Evolutionary conservation across 2,888 invertebrate genomes (phyloP), one percentile per base, ranked within the genome.

Genomic region (Corythucha ciliata): DNA sequence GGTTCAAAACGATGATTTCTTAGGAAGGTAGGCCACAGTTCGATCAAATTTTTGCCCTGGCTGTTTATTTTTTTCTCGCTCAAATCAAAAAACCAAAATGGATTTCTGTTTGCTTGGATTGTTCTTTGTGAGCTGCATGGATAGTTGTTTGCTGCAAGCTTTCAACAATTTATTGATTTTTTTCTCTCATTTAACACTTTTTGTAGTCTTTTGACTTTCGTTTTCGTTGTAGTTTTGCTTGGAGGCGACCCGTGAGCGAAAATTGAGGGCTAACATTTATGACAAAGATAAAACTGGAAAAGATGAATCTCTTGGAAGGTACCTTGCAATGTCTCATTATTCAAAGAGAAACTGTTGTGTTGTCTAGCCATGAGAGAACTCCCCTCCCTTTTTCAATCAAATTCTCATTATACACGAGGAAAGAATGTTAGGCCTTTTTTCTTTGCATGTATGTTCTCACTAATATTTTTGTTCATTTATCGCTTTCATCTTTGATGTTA

Each of bases 281-380:
- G 92, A 94, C 79, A 87, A 90, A 80, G 93, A 94, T 76, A 82
- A 83, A 66, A 81, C 87, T 63, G 85, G 83, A 67, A 80, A 82
- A 68, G 92, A 94, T 74, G 94, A 94, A 73, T 80, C 81, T 64
- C 80, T 94, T 65, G 94, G 94, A 78, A 89, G 90, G 88, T 86
- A 60, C 44, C 47, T 45, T 47, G n/a, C n/a, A n/a, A n/a, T n/a
- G 12, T 29, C 12, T 29, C 29, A 29, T 29, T 12, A 12, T 29
- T 12, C 12, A 29, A 10, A 10, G 8, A 39, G 39, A 24, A 22
- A 21, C 4, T 21, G 39, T 39, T 18, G 39, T 39, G 24, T 36
- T 14, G 39, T n/a, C n/a, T n/a, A n/a, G n/a, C n/a, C n/a, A n/a
- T n/a, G n/a, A n/a, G n/a, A n/a, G n/a, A n/a, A n/a, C n/a, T n/a